phyloP scores from a whole-genome alignment of 2,888 invertebrate species.

The Phengaris alcon region DNA sequence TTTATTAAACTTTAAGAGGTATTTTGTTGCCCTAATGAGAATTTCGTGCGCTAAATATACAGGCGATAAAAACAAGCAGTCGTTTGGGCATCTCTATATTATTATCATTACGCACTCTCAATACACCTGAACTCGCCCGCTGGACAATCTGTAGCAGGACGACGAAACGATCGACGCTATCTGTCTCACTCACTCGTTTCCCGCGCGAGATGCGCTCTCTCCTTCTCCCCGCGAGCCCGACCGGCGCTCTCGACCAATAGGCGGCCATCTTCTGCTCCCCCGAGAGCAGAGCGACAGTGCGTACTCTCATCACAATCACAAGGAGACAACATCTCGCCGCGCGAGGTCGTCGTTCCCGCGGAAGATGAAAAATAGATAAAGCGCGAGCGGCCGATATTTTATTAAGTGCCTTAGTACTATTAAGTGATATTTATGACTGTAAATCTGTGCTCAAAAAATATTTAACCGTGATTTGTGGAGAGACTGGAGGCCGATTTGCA shows the following conservation, averaged over 20 bases:
- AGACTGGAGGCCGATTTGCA: slow-evolving; percentile 56
- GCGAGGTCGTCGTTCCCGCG: slow-evolving; percentile 72
- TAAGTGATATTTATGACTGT: slow-evolving; percentile 56
- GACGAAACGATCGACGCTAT: slow-evolving; percentile 66
- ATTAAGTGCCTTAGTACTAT: slow-evolving; percentile 57
- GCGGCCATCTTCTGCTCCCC: slow-evolving; percentile 77
- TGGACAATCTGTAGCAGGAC: slow-evolving; percentile 67
- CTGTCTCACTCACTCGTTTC: slow-evolving; percentile 66
- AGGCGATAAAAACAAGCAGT: slow-evolving; percentile 53
- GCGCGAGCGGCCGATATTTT: slow-evolving; percentile 55
- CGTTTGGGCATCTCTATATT: slow-evolving; percentile 69
- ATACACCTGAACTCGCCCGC: slow-evolving; percentile 67
- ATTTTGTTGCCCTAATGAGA: slow-evolving; percentile 45
- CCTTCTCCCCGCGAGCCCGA: slow-evolving; percentile 66
- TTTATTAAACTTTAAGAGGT: neutral
- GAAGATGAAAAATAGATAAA: slow-evolving; percentile 49
- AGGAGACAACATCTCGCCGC: slow-evolving; percentile 73
- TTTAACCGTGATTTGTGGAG: slow-evolving; percentile 63
- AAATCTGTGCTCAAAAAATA: slow-evolving; percentile 63
- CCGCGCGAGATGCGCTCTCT: slow-evolving; percentile 67
- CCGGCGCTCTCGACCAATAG: slow-evolving; percentile 74
- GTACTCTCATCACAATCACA: slow-evolving; percentile 76
- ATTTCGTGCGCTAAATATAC: slow-evolving; percentile 42
- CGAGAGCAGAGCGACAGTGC: slow-evolving; percentile 79
- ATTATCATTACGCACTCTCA: slow-evolving; percentile 71